Evolutionary conservation across 2,113 vertebrate genomes (phyloP).

Genomic region (Speoplatyrhinus poulsoni): DNA sequence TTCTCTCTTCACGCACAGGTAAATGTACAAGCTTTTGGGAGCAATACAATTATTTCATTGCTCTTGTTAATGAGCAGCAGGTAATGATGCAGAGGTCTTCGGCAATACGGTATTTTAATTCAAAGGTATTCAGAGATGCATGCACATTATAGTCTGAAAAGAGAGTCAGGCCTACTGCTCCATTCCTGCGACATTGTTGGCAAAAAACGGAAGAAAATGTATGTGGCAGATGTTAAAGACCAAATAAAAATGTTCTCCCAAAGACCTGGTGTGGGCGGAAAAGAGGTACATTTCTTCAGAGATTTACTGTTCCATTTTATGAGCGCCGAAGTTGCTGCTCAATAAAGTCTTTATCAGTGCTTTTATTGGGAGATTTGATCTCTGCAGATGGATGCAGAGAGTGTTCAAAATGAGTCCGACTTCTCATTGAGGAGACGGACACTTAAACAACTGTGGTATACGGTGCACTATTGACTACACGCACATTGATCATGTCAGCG

Average conservation of each 20-base stretch:
- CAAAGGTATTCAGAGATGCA: conserved; percentile 63
- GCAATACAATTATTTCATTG: conserved; percentile 33
- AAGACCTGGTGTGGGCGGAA: conserved; percentile 47
- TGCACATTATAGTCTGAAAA: conserved; percentile 52
- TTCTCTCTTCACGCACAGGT: conserved; percentile 13
- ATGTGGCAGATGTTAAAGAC: conserved; percentile 80
- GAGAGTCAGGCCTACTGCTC: conserved; percentile 59
- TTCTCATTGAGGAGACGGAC: background rate
- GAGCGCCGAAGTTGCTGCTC: conserved; percentile 49
- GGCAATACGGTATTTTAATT: conserved; percentile 19
- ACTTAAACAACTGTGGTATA: conserved; percentile 1
- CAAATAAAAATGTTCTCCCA: conserved; percentile 70
- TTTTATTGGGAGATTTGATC: conserved; percentile 59
- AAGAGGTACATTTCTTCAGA: conserved; percentile 59
- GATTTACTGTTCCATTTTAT: conserved; percentile 60
- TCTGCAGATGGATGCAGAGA: conserved; percentile 36
- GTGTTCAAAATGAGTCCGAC: conserved; percentile 20
- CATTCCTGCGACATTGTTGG: conserved; percentile 76
- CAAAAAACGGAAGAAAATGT: conserved; percentile 75
- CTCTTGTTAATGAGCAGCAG: conserved; percentile 22
- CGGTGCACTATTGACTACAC: conserved; percentile 1
- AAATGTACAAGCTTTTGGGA: background rate
- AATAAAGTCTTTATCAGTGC: conserved; percentile 66
- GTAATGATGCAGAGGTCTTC: conserved; percentile 29
- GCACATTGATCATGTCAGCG: conserved; percentile 27